These are phyloP conservation scores for Synodontis membranacea DNA, from an alignment of 2,113 vertebrate genomes.

Conservation along the genomic window DNA sequence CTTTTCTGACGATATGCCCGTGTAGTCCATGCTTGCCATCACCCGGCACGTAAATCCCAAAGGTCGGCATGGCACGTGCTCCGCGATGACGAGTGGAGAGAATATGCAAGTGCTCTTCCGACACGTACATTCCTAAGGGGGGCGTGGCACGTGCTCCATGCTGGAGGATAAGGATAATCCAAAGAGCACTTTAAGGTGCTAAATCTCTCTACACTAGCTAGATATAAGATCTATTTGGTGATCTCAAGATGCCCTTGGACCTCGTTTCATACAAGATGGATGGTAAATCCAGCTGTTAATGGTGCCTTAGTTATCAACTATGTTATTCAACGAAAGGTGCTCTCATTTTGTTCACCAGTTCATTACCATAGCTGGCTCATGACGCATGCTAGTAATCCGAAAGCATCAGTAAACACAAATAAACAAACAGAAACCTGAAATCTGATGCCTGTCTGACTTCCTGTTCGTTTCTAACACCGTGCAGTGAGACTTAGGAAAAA, in stretches of 20 bases:
- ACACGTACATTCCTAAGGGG: too few species aligned
- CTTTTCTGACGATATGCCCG: too few species aligned
- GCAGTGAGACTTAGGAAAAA: background rate
- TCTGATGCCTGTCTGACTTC: background rate
- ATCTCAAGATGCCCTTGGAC: background rate
- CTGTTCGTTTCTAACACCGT: background rate
- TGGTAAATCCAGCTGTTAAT: background rate
- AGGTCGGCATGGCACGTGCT: too few species aligned
- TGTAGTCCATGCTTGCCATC: too few species aligned
- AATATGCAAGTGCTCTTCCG: too few species aligned
- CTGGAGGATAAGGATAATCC: too few species aligned
- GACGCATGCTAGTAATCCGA: background rate
- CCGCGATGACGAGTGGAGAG: too few species aligned
- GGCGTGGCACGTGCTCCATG: too few species aligned
- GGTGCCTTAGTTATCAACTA: background rate
- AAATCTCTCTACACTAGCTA: background rate
- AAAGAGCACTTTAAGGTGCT: background rate
- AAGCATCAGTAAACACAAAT: background rate
- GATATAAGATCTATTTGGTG: background rate
- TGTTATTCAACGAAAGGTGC: background rate
- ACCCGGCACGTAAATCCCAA: too few species aligned
- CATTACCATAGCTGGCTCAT: background rate
- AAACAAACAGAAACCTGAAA: background rate
- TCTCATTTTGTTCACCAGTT: background rate
- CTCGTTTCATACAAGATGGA: background rate